phyloP scores from a whole-genome alignment of 2,888 invertebrate genomes.

The Ephialtes manifestator region DNA sequence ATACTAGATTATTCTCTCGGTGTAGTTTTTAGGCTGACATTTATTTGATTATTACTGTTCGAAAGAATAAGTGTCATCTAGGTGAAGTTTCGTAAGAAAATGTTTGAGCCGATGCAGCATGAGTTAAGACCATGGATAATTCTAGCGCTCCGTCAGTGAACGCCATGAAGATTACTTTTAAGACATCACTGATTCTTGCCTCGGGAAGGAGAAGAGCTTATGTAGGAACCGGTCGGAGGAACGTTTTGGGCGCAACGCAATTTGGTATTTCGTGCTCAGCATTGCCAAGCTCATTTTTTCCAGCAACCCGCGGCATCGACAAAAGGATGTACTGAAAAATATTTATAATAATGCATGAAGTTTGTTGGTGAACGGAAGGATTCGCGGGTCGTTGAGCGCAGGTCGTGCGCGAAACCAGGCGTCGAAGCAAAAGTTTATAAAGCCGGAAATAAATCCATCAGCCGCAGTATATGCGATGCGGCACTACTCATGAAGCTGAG shows the following conservation, averaged over 20 bases:
- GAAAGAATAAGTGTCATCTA: no score
- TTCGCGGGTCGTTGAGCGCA: constrained; percentile 11
- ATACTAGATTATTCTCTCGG: no score
- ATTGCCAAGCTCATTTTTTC: not conserved
- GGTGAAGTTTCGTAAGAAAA: no score
- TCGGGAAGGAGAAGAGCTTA: not conserved
- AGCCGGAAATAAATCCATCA: constrained; percentile 74
- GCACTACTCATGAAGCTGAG: constrained; percentile 21
- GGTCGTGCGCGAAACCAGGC: constrained; percentile 1
- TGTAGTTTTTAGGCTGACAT: no score
- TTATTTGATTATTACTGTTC: no score
- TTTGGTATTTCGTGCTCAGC: constrained; percentile 2
- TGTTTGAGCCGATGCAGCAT: no score
- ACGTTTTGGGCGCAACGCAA: constrained; percentile 7
- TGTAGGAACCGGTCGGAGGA: not conserved
- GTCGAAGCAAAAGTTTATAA: constrained; percentile 59
- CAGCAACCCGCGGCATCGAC: not conserved
- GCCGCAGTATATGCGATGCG: constrained; percentile 42
- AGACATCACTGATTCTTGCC: not conserved
- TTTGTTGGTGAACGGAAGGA: constrained; percentile 19
- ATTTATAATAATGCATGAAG: constrained; percentile 11
- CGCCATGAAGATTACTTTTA: not conserved
- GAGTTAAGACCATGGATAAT: no score
- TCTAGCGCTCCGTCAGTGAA: no score
- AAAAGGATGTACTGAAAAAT: not conserved